These are phyloP conservation scores for Oligia latruncula DNA, from an alignment of 2,888 invertebrate genomes.

Conservation along the genomic window DNA sequence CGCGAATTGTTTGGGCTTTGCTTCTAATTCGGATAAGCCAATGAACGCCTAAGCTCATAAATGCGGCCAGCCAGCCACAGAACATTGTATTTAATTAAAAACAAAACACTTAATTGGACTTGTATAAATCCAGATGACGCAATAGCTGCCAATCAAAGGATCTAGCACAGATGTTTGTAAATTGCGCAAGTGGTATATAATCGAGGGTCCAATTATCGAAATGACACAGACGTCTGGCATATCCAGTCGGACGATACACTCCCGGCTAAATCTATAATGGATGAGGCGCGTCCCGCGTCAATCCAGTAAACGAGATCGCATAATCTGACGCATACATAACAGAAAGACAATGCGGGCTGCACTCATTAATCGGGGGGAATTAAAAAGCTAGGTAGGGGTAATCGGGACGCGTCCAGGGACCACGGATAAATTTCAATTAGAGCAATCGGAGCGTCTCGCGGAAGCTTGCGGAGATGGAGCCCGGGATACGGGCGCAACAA, in stretches of 20 bases:
- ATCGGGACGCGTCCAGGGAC: slow-evolving; percentile 67
- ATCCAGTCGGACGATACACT: slow-evolving; percentile 80
- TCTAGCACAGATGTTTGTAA: slow-evolving; percentile 84
- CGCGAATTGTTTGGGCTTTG: slow-evolving; percentile 45
- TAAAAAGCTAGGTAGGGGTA: slow-evolving; percentile 74
- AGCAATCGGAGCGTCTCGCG: slow-evolving; percentile 85
- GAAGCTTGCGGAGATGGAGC: slow-evolving; percentile 83
- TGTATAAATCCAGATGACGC: slow-evolving; percentile 82
- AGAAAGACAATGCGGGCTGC: slow-evolving; percentile 74
- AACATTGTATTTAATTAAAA: slow-evolving; percentile 74
- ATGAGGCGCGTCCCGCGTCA: slow-evolving; percentile 87
- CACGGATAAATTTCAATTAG: slow-evolving; percentile 87
- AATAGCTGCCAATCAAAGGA: slow-evolving; percentile 84
- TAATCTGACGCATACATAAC: slow-evolving; percentile 84
- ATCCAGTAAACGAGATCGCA: slow-evolving; percentile 87
- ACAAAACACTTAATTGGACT: slow-evolving; percentile 82
- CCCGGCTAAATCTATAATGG: slow-evolving; percentile 88
- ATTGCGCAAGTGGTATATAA: slow-evolving; percentile 82
- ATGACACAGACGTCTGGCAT: slow-evolving; percentile 82
- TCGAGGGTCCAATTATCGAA: slow-evolving; percentile 87
- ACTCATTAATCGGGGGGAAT: slow-evolving; percentile 81
- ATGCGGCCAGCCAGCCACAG: slow-evolving; percentile 51
- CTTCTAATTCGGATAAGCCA: slow-evolving; percentile 51
- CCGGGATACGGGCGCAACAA: slow-evolving; percentile 78
- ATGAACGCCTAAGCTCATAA: slow-evolving; percentile 57